Evolutionary conservation across 2,797 vertebrate genomes (phyloP).

Genomic region (Pipistrellus pipistrellus): DNA sequence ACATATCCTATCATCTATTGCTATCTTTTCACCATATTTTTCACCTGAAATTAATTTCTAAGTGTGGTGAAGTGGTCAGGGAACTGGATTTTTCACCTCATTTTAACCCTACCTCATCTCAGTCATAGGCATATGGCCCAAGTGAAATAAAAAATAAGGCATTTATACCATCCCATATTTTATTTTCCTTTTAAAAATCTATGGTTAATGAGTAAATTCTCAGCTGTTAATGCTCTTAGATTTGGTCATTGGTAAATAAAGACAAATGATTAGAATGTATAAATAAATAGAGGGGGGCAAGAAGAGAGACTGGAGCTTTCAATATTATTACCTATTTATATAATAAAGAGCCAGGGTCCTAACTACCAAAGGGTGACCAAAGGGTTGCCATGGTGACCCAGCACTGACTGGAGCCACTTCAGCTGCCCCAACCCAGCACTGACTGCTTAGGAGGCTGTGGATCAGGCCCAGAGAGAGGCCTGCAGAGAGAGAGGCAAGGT

Average conservation of each 20-base stretch:
- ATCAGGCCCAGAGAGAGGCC: too few species aligned
- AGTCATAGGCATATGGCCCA: neutral
- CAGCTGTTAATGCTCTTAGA: neutral
- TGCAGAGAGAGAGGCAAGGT: too few species aligned
- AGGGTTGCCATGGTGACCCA: too few species aligned
- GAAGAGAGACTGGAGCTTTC: neutral
- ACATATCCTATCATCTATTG: neutral
- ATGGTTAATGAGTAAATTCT: neutral
- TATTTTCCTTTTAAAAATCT: neutral
- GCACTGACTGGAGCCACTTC: too few species aligned
- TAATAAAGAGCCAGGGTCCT: too few species aligned
- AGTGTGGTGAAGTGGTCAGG: neutral
- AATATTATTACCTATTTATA: neutral
- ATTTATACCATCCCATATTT: neutral
- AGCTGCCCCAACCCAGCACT: too few species aligned
- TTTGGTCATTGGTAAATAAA: conserved; percentile 20
- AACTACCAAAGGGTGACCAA: too few species aligned
- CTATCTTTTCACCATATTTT: neutral
- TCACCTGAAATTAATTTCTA: neutral
- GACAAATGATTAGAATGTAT: neutral
- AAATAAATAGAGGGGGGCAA: neutral
- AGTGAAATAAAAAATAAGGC: neutral
- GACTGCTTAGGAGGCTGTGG: too few species aligned
- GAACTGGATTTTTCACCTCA: neutral
- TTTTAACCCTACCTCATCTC: neutral